A percentile compares a stretch with the other conserved stretches of the same genome.
Conservation (phyloP, 1,140 invertebrate species). For the Plutomurus gul region DNA sequence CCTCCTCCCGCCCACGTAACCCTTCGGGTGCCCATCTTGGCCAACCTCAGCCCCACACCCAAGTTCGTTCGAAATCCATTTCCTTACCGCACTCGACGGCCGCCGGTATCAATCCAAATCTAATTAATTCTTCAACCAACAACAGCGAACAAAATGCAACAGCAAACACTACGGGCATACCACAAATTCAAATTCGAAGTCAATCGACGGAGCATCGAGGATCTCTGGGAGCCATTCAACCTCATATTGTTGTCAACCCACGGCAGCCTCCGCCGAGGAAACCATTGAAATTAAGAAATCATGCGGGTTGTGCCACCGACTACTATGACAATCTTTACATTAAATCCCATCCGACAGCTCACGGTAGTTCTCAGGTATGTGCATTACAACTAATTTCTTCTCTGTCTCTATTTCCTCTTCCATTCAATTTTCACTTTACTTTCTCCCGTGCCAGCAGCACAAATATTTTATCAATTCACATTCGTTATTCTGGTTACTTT, state of each 20-base stretch:
- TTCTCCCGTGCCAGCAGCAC: too few relatives aligned
- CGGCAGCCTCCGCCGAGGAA: constrained; percentile 30
- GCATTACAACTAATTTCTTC: too few relatives aligned
- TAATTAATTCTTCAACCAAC: not conserved
- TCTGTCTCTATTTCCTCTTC: too few relatives aligned
- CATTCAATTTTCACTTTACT: too few relatives aligned
- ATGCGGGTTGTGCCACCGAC: constrained; percentile 35
- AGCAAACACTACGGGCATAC: not conserved
- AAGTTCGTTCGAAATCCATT: not conserved
- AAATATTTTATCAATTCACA: too few relatives aligned
- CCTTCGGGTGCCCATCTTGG: not conserved
- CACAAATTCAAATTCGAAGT: not conserved
- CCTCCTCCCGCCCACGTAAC: not conserved
- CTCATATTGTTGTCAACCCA: constrained; percentile 5
- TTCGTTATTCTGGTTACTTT: too few relatives aligned
- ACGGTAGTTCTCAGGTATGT: not conserved
- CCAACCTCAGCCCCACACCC: not conserved
- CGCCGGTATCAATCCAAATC: not conserved
- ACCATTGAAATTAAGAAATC: constrained; percentile 47
- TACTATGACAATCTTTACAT: constrained; percentile 49
- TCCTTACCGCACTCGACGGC: not conserved
- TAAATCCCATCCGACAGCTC: constrained; percentile 22
- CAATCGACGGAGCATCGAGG: not conserved
- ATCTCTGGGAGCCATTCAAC: not conserved
- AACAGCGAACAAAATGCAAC: not conserved